Conservation (phyloP, 2,888 invertebrate genomes). For the Agriopis aurantiaria region DNA sequence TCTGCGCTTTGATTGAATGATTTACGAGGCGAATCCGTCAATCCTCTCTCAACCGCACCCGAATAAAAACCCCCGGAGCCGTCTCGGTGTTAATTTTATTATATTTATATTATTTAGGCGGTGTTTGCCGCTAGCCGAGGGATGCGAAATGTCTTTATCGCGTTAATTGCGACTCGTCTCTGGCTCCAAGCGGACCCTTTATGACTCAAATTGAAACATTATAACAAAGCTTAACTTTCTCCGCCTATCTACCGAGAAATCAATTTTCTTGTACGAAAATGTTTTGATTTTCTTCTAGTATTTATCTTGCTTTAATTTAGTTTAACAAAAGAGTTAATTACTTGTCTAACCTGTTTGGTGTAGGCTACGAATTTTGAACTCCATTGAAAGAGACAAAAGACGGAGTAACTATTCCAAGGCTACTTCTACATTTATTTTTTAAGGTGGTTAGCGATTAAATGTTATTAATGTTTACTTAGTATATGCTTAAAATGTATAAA, state of each 20-base stretch:
- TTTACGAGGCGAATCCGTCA: slow-evolving; percentile 61
- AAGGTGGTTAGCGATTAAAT: no score
- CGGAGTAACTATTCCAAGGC: no score
- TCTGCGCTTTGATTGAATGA: slow-evolving; percentile 61
- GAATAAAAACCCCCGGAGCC: slow-evolving; percentile 35
- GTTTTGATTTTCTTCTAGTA: slow-evolving; percentile 15
- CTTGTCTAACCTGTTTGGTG: background rate
- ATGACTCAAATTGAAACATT: slow-evolving; percentile 63
- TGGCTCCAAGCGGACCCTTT: slow-evolving; percentile 55
- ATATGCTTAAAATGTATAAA: no score
- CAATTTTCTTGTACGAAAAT: slow-evolving; percentile 26
- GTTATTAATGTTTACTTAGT: no score
- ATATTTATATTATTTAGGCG: slow-evolving; percentile 67
- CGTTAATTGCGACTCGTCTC: slow-evolving; percentile 65
- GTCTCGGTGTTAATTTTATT: slow-evolving; percentile 54
- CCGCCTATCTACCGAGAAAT: slow-evolving; percentile 22
- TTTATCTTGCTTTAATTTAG: slow-evolving; percentile 5
- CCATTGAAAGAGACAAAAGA: no score
- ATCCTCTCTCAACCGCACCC: slow-evolving; percentile 39
- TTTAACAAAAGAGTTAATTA: slow-evolving; percentile 1
- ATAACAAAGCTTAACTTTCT: slow-evolving; percentile 50
- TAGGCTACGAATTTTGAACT: background rate
- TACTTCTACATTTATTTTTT: no score
- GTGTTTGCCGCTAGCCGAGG: slow-evolving; percentile 64
- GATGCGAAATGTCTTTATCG: slow-evolving; percentile 70